These are phyloP conservation scores for Scytalopus superciliaris DNA, from an alignment of 2,113 vertebrate genomes.

Conservation along the genomic window DNA sequence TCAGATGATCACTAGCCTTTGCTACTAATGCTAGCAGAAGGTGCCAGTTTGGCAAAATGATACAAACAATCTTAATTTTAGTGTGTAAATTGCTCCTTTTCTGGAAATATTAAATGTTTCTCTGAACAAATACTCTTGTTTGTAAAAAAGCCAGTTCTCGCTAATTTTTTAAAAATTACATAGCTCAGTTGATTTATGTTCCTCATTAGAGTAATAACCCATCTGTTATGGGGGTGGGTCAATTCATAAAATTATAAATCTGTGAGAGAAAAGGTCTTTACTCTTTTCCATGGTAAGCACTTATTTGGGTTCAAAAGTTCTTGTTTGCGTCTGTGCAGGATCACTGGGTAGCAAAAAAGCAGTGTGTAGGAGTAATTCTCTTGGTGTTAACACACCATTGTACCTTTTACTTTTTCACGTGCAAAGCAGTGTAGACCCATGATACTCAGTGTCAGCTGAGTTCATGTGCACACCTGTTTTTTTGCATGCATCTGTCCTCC, in stretches of 20 bases:
- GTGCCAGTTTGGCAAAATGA: neutral
- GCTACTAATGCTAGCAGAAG: neutral
- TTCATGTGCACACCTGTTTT: neutral
- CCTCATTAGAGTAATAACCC: slow-evolving; percentile 39
- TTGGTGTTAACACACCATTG: neutral
- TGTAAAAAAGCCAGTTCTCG: neutral
- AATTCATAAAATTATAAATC: slow-evolving; percentile 46
- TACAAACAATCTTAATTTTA: neutral
- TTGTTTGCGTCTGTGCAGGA: neutral
- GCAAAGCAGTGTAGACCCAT: neutral
- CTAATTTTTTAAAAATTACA: neutral
- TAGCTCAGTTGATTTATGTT: slow-evolving; percentile 33
- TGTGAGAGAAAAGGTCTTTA: neutral
- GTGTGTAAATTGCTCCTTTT: neutral
- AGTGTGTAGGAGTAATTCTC: neutral
- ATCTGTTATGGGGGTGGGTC: slow-evolving; percentile 25
- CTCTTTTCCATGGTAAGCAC: slow-evolving; percentile 5
- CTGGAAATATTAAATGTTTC: slow-evolving; percentile 6
- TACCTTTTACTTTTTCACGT: neutral
- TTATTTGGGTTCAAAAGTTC: neutral
- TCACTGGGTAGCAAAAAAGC: neutral
- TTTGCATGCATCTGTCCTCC: neutral
- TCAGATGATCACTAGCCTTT: neutral
- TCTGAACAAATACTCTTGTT: neutral
- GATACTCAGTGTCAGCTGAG: neutral